These are phyloP conservation scores for Camptogramma bilineatum DNA, from an alignment of 2,888 invertebrate species.

Conservation along the genomic window DNA sequence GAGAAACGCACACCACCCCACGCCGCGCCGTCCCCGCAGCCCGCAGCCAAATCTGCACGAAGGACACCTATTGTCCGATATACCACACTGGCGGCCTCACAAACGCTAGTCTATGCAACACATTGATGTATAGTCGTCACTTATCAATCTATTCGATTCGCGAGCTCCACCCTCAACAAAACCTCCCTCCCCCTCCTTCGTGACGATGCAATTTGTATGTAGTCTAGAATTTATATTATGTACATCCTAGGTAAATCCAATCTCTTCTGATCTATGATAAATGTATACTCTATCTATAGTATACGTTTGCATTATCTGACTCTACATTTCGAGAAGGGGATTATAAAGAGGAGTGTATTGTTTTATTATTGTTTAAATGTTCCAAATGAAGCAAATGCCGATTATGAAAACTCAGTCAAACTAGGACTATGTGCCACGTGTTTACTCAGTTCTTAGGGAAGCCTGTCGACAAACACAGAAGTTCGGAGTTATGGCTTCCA, in stretches of 20 bases:
- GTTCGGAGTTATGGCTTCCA: constrained; percentile 10
- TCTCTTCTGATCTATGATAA: constrained; percentile 5
- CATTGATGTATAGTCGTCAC: constrained; percentile 69
- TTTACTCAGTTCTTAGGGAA: constrained; percentile 13
- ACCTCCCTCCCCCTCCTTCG: constrained; percentile 50
- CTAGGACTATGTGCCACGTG: constrained; percentile 11
- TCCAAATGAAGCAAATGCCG: background rate
- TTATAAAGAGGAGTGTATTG: background rate
- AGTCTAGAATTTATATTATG: constrained; percentile 47
- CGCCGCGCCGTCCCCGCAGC: constrained; percentile 54
- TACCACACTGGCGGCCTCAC: constrained; percentile 49
- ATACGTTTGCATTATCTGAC: background rate
- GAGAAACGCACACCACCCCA: constrained; percentile 64
- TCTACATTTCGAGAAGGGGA: background rate
- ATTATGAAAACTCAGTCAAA: constrained; percentile 8
- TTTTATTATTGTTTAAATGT: background rate
- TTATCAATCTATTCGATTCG: constrained; percentile 64
- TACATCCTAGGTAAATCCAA: constrained; percentile 23
- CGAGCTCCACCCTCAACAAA: constrained; percentile 54
- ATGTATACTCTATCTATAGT: background rate
- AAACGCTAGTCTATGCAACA: constrained; percentile 60
- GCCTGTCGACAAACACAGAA: constrained; percentile 14
- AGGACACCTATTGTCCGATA: constrained; percentile 59
- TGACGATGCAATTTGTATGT: constrained; percentile 59
- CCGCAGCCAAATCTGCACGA: constrained; percentile 58